A percentile compares a stretch with the other conserved stretches of the same genome.
These are phyloP conservation scores for Stomatorhinus ivindoensis DNA, from an alignment of 2,113 vertebrate genomes.

Conservation along the genomic window DNA sequence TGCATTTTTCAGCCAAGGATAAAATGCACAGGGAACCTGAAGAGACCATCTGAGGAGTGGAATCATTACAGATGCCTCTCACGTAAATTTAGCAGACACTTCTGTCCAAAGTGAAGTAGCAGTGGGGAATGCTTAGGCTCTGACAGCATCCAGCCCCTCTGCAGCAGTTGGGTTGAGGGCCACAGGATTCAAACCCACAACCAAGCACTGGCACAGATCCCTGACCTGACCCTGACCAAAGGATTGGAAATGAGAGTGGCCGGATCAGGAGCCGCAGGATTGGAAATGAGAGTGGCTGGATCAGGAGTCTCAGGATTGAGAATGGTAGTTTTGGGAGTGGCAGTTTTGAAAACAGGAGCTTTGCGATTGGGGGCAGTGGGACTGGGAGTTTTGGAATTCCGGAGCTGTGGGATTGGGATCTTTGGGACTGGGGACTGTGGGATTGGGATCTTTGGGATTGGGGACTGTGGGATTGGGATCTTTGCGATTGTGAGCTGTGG, in stretches of 20 bases:
- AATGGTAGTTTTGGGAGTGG: too few species aligned
- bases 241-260: neutral
- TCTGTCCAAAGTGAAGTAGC: neutral
- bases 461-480: neutral
- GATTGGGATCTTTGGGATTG: neutral
- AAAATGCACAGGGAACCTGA: neutral
- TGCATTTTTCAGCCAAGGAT: neutral
- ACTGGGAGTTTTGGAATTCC: neutral
- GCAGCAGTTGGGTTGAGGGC: neutral
- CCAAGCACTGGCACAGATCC: neutral
- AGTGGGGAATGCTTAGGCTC: neutral
- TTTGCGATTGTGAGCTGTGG: too few species aligned
- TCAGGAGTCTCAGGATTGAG: neutral
- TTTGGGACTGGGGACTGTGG: neutral
- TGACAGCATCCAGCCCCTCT: neutral
- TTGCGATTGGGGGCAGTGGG: neutral
- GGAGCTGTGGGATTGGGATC: neutral
- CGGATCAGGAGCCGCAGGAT: neutral
- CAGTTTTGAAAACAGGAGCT: neutral
- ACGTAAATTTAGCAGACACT: neutral
- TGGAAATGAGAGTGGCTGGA: too few species aligned
- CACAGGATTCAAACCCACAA: neutral
- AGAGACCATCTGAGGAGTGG: neutral
- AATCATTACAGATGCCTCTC: neutral
- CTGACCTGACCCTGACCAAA: neutral